Evolutionary conservation across 2,888 invertebrate genomes (phyloP), one percentile per base, ranked within the genome.

Genomic region (Orthonevra nobilis): DNA sequence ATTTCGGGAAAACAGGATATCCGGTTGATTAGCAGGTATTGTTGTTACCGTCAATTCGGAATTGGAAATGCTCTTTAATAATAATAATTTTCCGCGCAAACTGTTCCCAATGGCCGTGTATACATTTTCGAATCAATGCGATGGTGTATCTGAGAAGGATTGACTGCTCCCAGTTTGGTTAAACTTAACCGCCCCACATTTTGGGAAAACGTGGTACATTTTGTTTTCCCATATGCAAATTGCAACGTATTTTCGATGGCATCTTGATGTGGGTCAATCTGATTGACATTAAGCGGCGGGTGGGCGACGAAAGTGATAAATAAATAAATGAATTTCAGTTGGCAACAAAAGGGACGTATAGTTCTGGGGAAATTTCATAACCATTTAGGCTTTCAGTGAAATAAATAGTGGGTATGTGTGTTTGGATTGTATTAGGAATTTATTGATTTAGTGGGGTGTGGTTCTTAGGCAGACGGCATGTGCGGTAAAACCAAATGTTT

Each of bases 21-120:
- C 54, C 46, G 46, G 34, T 19, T 46, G 54, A 66, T 66, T 66
- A 66, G 66, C 28, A 32, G 34, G 44, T 15, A 60, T 34, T 20
- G 23, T 42, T 19, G 42, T 44, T 15, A 23, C 23, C n/a, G 10
- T 44, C 12, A 19, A 14, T n/a, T 36, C 15, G 40, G 20, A 54
- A 15, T 26, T 36, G 26, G 15, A 23, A 15, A 36, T 36, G 7
- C 23, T 42, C 20, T 34, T 15, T 23, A 54, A 26, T 32, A 26
- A 26, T 64, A 34, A 64, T 44, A 44, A 52, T 23, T 54, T 26
- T 20, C 34, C 42, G 52, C 17, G 26, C 10, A 23, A 23, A n/a
- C n/a, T 10, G 15, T 19, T 63, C 42, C 52, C 34, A n/a, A 52
- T 9, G 7, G 50, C 4, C 28, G 19, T 5, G 15, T 9, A 30